These are phyloP conservation scores for Drosophila arawakana DNA, from an alignment of 1,140 invertebrate genomes.

Conservation along the genomic window DNA sequence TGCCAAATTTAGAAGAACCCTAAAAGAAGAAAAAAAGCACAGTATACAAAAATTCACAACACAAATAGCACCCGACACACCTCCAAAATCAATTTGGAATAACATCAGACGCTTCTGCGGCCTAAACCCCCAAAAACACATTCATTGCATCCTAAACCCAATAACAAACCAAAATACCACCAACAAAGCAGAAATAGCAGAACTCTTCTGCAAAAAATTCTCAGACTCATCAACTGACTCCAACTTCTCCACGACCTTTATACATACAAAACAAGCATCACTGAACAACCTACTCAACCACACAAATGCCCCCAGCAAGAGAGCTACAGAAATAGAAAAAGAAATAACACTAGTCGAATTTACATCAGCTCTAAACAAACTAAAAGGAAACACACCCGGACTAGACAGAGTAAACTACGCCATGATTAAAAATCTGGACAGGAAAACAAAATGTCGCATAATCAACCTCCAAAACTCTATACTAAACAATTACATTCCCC, in stretches of 20 bases:
- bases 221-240: neutral
- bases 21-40: slow-evolving; percentile 19
- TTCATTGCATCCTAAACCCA: slow-evolving; percentile 19
- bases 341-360: slow-evolving; percentile 24
- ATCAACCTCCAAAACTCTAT: neutral
- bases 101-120: slow-evolving; percentile 10
- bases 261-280: slow-evolving; percentile 22
- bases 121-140: neutral
- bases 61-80: neutral
- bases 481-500: neutral
- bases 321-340: slow-evolving; percentile 41
- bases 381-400: slow-evolving; percentile 43
- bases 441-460: neutral
- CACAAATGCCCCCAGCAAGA: slow-evolving; percentile 3
- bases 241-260: slow-evolving; percentile 12
- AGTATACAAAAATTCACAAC: slow-evolving; percentile 1
- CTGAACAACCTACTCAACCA: slow-evolving; percentile 15
- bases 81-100: slow-evolving; percentile 17
- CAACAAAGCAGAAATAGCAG: neutral
- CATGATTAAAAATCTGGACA: neutral
- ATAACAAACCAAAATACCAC: neutral
- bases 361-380: slow-evolving; percentile 28
- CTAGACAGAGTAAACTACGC: slow-evolving; percentile 25
- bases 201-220: slow-evolving; percentile 3
- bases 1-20: slow-evolving; percentile 21